phyloP scores from a whole-genome alignment of 1,140 invertebrate genomes.

The Coelopa frigida region DNA sequence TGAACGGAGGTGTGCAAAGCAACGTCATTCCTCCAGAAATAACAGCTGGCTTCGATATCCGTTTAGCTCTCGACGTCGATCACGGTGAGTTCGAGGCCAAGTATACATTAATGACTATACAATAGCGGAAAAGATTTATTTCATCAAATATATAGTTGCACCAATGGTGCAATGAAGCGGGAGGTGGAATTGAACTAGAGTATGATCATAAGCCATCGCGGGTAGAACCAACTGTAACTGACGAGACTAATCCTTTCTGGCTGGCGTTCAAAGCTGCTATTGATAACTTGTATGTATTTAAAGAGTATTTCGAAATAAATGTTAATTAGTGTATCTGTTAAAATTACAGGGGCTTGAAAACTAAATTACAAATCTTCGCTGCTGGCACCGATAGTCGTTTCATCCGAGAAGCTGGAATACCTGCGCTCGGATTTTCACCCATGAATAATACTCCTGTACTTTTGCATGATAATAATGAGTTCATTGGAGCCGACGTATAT shows the following conservation, averaged over 20 bases:
- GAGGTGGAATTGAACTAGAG: conserved; percentile 61
- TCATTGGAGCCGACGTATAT: conserved; percentile 61
- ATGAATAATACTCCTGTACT: conserved; percentile 72
- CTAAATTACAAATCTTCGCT: conserved; percentile 62
- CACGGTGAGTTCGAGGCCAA: conserved; percentile 32
- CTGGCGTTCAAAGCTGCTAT: conserved; percentile 57
- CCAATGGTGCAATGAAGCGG: conserved; percentile 57
- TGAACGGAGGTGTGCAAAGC: conserved; percentile 77
- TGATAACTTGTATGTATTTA: conserved; percentile 45
- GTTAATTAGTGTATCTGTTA: too few species aligned
- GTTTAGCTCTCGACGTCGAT: conserved; percentile 62
- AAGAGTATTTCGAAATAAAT: not conserved
- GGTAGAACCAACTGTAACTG: conserved; percentile 59
- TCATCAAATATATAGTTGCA: too few species aligned
- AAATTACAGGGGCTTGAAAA: conserved; percentile 43
- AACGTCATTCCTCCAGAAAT: conserved; percentile 83
- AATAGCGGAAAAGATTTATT: conserved; percentile 56
- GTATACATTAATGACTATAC: conserved; percentile 4
- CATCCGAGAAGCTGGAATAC: conserved; percentile 54
- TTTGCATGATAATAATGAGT: conserved; percentile 75
- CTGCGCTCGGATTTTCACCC: conserved; percentile 73
- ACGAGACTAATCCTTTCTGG: conserved; percentile 69
- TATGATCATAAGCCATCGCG: conserved; percentile 63
- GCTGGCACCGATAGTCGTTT: conserved; percentile 68
- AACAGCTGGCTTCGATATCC: conserved; percentile 66